Evolutionary conservation across 2,113 vertebrate species (phyloP).

Genomic region (Falco punctatus): DNA sequence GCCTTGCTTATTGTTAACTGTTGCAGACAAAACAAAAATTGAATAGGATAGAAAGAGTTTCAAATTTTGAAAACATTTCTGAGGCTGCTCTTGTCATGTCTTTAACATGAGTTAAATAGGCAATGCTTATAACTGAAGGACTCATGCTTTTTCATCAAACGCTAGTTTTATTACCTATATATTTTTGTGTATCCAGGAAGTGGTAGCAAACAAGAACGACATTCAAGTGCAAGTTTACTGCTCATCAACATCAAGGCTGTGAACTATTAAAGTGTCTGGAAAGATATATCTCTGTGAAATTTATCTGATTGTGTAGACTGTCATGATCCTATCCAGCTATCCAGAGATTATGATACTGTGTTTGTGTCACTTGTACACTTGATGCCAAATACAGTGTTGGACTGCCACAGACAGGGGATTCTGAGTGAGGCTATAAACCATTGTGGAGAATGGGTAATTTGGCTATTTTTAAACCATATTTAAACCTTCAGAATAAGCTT

Average conservation of each 20-base stretch:
- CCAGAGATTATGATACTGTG: background rate
- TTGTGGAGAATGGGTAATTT: background rate
- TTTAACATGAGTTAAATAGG: background rate
- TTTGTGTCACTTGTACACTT: background rate
- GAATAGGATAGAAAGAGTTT: background rate
- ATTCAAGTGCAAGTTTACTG: background rate
- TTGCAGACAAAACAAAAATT: background rate
- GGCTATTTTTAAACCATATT: background rate
- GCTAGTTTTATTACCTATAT: background rate
- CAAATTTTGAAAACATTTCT: background rate
- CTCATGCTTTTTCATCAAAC: background rate
- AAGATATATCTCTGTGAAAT: background rate
- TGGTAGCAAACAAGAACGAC: background rate
- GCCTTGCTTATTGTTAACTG: background rate
- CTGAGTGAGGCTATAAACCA: background rate
- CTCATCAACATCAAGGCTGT: background rate
- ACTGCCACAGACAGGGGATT: background rate
- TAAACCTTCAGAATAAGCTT: background rate
- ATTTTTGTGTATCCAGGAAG: background rate
- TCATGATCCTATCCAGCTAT: background rate
- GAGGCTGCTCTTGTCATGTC: background rate
- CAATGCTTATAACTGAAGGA: background rate
- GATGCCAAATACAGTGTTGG: background rate
- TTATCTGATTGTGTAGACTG: background rate
- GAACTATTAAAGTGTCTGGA: background rate